Percentiles rank a stretch among this genome's conserved stretches.
Conservation (phyloP, 2,888 invertebrate species). For the Metopia argyrocephala region DNA sequence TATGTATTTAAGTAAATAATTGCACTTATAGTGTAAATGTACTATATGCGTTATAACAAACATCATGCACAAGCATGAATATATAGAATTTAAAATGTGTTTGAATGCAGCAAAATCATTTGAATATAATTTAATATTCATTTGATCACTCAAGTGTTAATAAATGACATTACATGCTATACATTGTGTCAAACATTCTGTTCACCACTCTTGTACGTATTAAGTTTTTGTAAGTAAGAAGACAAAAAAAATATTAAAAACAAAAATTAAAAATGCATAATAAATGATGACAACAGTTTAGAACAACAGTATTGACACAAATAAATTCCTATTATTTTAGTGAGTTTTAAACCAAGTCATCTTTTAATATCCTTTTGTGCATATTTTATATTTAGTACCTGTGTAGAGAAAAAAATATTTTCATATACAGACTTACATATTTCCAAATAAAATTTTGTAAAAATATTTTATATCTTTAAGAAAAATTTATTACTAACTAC, state of each 20-base stretch:
- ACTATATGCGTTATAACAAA: neutral
- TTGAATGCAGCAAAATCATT: conserved; percentile 18
- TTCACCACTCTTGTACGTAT: neutral
- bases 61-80: neutral
- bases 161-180: conserved; percentile 38
- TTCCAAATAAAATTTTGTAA: too few species aligned
- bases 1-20: neutral
- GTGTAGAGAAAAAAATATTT: too few species aligned
- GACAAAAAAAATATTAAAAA: neutral
- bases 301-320: too few species aligned
- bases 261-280: conserved; percentile 35
- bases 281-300: conserved; percentile 26
- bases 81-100: neutral
- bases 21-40: neutral
- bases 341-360: too few species aligned
- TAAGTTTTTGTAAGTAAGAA: conserved; percentile 13
- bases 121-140: conserved; percentile 45
- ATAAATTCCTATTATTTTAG: too few species aligned
- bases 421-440: too few species aligned
- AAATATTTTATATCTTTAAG: too few species aligned
- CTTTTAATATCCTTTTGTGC: too few species aligned
- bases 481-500: too few species aligned
- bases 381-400: too few species aligned
- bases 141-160: conserved; percentile 54
- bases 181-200: neutral